Conservation (phyloP, 2,113 vertebrate genomes). For the Chitala chitala region DNA sequence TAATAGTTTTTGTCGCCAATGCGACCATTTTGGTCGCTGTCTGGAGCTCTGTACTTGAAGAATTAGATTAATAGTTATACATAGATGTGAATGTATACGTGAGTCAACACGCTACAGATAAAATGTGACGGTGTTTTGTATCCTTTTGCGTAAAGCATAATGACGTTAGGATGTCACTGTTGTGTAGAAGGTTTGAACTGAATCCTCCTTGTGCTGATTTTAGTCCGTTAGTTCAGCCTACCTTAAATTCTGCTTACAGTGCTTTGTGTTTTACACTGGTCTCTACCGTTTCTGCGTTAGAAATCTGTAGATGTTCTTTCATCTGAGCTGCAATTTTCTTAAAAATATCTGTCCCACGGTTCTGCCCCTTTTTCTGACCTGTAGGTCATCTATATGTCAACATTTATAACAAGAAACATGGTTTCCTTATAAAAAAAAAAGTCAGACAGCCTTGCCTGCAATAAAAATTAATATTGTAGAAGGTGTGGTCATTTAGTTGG, state of each 20-base stretch:
- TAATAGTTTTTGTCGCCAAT: too few relatives aligned
- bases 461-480: conserved; percentile 28
- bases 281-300: background rate
- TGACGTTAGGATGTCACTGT: too few relatives aligned
- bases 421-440: conserved; percentile 26
- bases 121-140: too few relatives aligned
- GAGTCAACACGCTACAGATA: too few relatives aligned
- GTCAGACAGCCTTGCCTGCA: background rate
- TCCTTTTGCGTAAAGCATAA: too few relatives aligned
- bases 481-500: conserved; percentile 25
- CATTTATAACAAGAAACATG: conserved; percentile 11
- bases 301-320: background rate
- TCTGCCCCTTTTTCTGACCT: background rate
- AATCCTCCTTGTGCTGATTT: too few relatives aligned
- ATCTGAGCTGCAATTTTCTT: background rate
- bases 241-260: background rate
- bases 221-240: too few relatives aligned
- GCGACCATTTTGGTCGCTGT: too few relatives aligned
- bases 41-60: too few relatives aligned
- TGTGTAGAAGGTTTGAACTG: too few relatives aligned
- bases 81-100: too few relatives aligned
- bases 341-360: background rate
- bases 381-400: conserved; percentile 16
- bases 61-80: too few relatives aligned
- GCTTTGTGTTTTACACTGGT: background rate